phyloP scores from a whole-genome alignment of 2,888 invertebrate species.

The Polylopha cassiicola region DNA sequence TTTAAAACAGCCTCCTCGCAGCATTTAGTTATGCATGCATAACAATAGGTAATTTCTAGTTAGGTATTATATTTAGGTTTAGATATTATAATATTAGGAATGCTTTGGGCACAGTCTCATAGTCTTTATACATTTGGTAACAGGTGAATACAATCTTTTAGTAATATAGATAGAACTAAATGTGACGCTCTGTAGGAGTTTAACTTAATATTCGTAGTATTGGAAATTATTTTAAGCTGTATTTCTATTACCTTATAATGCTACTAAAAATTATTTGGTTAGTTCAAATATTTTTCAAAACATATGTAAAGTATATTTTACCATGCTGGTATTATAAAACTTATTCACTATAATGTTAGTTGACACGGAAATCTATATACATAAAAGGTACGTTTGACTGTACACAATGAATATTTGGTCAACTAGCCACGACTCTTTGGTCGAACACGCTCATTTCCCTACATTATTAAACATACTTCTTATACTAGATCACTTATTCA shows the following conservation, averaged over 20 bases:
- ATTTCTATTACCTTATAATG: no score
- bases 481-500: constrained; percentile 36
- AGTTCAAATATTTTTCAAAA: no score
- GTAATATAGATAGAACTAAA: constrained; percentile 12
- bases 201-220: constrained; percentile 10
- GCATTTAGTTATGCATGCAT: no score
- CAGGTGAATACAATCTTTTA: constrained; percentile 11
- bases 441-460: constrained; percentile 29
- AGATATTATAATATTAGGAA: constrained; percentile 35
- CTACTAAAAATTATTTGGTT: no score
- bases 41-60: no score
- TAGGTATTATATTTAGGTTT: constrained; percentile 7
- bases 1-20: constrained; percentile 11
- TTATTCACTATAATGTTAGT: no score
- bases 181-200: constrained; percentile 13
- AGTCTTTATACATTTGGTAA: constrained; percentile 32
- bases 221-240: no score
- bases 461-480: constrained; percentile 29
- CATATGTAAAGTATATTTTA: no score
- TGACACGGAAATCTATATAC: constrained; percentile 15
- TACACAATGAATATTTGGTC: constrained; percentile 40
- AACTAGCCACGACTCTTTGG: constrained; percentile 43
- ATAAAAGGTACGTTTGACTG: constrained; percentile 13
- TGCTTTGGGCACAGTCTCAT: constrained; percentile 48
- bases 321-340: no score